Percentiles rank a stretch among this genome's conserved stretches.
Evolutionary conservation across 2,797 vertebrate species (phyloP).

Genomic region (Apogon talboti): DNA sequence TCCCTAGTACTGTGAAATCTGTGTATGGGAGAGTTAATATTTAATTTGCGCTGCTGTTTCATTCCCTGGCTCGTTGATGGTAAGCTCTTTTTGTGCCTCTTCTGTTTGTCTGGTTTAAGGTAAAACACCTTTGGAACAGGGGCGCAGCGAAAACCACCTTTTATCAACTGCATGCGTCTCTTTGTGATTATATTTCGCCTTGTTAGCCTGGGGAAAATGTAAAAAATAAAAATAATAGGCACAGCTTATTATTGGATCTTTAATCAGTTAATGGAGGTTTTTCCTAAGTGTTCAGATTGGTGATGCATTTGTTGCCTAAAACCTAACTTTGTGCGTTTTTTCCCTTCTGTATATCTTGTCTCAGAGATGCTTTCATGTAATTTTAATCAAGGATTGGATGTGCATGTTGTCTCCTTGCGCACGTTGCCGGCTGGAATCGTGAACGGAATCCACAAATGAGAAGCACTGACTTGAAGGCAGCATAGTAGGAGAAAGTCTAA

Average conservation of each 20-base stretch:
- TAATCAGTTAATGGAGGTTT: not conserved
- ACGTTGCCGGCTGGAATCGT: not conserved
- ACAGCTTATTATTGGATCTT: not conserved
- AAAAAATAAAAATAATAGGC: not conserved
- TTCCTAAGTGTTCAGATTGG: not conserved
- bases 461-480: not conserved
- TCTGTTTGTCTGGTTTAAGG: conserved; percentile 19
- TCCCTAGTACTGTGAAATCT: not conserved
- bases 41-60: not conserved
- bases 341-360: not conserved
- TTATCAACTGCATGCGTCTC: not conserved
- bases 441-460: not conserved
- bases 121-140: conserved; percentile 37
- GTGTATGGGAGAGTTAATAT: not conserved
- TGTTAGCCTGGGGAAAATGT: not conserved
- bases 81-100: conserved; percentile 37
- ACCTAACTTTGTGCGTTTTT: not conserved
- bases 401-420: not conserved
- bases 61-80: conserved; percentile 24
- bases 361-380: conserved; percentile 1
- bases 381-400: not conserved
- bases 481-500: not conserved
- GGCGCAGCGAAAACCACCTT: not conserved
- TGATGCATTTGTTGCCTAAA: not conserved
- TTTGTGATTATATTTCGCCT: not conserved